These are phyloP conservation scores for Stenolophus ochropezus DNA, from an alignment of 2,888 invertebrate species.

Conservation along the genomic window DNA sequence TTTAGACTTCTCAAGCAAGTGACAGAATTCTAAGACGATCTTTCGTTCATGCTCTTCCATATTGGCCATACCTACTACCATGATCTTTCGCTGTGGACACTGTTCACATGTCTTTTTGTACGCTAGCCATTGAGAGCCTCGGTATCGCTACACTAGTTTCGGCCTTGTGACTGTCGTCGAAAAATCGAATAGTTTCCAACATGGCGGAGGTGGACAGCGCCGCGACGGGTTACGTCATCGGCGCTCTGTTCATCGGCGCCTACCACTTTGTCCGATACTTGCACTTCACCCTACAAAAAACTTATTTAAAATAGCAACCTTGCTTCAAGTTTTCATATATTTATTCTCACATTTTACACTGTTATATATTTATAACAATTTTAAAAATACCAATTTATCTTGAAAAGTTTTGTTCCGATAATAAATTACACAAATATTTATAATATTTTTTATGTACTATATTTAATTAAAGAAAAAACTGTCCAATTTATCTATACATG, in stretches of 20 bases:
- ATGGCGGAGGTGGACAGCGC: slow-evolving; percentile 67
- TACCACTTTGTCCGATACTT: slow-evolving; percentile 1
- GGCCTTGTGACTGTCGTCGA: slow-evolving; percentile 64
- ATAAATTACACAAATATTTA: no score
- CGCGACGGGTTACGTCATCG: slow-evolving; percentile 66
- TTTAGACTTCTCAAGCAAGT: slow-evolving; percentile 96
- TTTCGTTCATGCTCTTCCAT: slow-evolving; percentile 92
- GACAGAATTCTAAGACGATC: slow-evolving; percentile 96
- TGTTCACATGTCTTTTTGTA: slow-evolving; percentile 40
- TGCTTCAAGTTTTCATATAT: background rate
- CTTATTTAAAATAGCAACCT: background rate
- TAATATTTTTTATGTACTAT: no score
- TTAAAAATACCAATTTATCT: no score
- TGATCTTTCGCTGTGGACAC: slow-evolving; percentile 69
- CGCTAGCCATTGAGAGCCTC: slow-evolving; percentile 6
- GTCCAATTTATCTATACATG: background rate
- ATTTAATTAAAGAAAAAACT: no score
- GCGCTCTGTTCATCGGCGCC: slow-evolving; percentile 38
- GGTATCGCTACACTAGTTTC: slow-evolving; percentile 40
- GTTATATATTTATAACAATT: background rate
- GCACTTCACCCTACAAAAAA: background rate
- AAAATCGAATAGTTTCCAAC: slow-evolving; percentile 72
- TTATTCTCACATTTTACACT: background rate
- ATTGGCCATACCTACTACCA: slow-evolving; percentile 86
- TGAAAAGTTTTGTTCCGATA: no score